Base-by-base conservation (phyloP, 2,113 vertebrate species). In the Athene cunicularia region DNA sequence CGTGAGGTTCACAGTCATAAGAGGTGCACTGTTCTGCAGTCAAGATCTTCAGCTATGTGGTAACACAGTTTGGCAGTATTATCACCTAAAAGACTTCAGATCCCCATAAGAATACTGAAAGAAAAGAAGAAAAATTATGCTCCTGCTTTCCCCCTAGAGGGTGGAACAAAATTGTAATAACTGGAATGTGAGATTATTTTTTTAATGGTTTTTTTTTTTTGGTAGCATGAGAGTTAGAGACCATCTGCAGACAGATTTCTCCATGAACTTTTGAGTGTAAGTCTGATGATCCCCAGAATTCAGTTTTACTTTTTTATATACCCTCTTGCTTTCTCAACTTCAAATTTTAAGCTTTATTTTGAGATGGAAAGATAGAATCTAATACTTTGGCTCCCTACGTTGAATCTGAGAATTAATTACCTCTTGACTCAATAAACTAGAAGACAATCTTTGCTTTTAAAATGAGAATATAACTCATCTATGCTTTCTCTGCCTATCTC, bases 391-490 rank as follows among this genome's bases (percentile, higher is more conserved):
- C 13, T 75, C 56, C 16, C 11, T 85, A 4, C 64, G 83, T 6
- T 73, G 18, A 66, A 84, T 27, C 62, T 24, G 41, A 72, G 62
- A 85, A 92, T 88, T 94, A 77, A 91, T 76, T 80, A 83, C 60
- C 60, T 88, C 77, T 56, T 82, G 21, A 20, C 30, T 89, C 83
- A 88, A 88, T 92, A 96, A 96, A 93, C 85, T 71, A 94, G 66
- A 67, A 52, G 53, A 82, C 77, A 67, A 94, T 82, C 22, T 49
- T 68, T 80, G 45, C 76, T 87, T 95, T 76, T 75, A 39, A 68
- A 71, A 39, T 79, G 28, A 91, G 53, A 67, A 77, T 93, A 85
- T 85, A 97, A 90, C 52, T 86, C 87, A 72, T 52, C 66, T 28
- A 18, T n/a, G 35, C 58, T 90, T 71, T 86, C 41, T 20, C 49